phyloP scores from a whole-genome alignment of 2,797 vertebrate species.

The Mus minutoides region DNA sequence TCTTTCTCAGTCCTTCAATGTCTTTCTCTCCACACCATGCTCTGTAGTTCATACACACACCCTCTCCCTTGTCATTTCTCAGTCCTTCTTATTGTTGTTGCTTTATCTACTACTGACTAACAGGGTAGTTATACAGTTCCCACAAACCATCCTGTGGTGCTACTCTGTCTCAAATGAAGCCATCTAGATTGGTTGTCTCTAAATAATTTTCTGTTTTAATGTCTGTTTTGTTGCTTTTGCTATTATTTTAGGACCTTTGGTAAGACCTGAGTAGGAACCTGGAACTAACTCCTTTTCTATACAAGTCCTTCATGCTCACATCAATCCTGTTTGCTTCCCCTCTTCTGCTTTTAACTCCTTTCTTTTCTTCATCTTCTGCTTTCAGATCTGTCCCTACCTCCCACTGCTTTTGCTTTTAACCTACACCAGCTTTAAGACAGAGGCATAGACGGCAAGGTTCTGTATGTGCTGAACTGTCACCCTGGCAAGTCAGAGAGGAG shows the following conservation, averaged over 20 bases:
- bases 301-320: neutral
- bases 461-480: neutral
- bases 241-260: neutral
- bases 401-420: constrained; percentile 9
- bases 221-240: neutral
- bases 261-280: neutral
- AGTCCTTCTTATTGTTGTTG: neutral
- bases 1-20: neutral
- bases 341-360: neutral
- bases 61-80: neutral
- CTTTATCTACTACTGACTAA: neutral
- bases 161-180: neutral
- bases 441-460: neutral
- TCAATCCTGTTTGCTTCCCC: neutral
- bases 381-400: constrained; percentile 3
- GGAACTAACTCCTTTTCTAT: neutral
- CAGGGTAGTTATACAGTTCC: neutral
- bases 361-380: neutral
- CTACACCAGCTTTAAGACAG: neutral
- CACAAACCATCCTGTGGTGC: neutral
- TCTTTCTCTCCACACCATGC: neutral
- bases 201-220: neutral
- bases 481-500: neutral
- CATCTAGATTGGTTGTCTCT: neutral
- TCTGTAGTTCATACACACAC: neutral